phyloP scores from a whole-genome alignment of 2,113 vertebrate genomes.

The Tragulus kanchil region DNA sequence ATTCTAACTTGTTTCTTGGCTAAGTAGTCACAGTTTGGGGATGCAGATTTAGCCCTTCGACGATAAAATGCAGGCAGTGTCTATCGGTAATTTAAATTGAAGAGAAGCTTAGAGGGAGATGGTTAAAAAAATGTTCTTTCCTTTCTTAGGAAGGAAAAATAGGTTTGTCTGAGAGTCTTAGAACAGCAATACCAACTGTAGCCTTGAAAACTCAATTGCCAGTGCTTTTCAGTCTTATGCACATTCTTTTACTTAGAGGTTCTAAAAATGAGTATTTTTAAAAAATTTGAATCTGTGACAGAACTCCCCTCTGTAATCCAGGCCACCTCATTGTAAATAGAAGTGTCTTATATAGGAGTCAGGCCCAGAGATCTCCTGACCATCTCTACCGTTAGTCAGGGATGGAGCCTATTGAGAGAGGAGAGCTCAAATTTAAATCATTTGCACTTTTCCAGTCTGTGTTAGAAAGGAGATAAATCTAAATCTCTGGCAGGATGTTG shows the following conservation, averaged over 20 bases:
- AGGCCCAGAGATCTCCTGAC: neutral
- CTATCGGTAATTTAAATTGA: neutral
- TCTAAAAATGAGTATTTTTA: neutral
- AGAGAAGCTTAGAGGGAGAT: neutral
- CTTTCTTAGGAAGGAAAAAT: neutral
- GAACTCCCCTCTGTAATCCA: neutral
- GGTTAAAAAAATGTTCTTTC: neutral
- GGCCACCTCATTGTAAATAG: neutral
- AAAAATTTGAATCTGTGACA: neutral
- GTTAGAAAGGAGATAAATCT: too few species aligned
- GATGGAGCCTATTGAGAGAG: neutral
- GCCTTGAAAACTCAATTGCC: neutral
- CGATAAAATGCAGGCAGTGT: conserved; percentile 41
- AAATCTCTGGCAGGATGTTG: too few species aligned
- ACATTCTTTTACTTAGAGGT: conserved; percentile 30
- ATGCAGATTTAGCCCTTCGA: conserved; percentile 45
- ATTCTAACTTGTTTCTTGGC: conserved; percentile 54
- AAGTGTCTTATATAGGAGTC: neutral
- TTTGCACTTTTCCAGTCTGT: too few species aligned
- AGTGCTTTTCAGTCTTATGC: neutral
- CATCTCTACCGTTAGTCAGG: neutral
- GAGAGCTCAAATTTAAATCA: too few species aligned
- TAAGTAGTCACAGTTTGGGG: conserved; percentile 34
- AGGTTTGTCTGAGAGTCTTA: neutral
- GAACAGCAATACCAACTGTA: neutral